Conservation (phyloP, 2,888 invertebrate species). For the Morpho deidamia region DNA sequence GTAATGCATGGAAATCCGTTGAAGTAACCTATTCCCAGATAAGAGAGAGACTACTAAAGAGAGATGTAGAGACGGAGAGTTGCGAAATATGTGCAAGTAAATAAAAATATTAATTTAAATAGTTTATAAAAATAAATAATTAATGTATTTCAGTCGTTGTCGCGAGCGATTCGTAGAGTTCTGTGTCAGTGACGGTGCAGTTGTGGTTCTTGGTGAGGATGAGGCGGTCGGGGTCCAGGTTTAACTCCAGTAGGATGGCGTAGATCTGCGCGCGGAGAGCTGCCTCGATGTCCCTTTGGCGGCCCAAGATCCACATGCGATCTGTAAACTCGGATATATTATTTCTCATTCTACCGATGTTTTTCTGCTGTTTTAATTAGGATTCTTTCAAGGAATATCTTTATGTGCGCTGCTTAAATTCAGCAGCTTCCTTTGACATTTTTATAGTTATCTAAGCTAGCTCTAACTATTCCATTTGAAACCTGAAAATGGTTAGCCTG, state of each 20-base stretch:
- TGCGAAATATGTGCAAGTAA: too few species aligned
- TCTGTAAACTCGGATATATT: constrained; percentile 55
- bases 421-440: too few species aligned
- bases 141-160: constrained; percentile 17
- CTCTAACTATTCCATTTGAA: constrained; percentile 84
- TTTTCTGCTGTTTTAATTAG: too few species aligned
- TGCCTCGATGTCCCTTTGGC: constrained; percentile 82
- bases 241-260: constrained; percentile 75
- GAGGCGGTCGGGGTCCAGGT: constrained; percentile 83
- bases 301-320: constrained; percentile 85
- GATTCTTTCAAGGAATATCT: too few species aligned
- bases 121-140: constrained; percentile 9
- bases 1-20: too few species aligned
- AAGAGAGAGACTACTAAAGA: too few species aligned
- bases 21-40: too few species aligned
- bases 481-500: constrained; percentile 82
- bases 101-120: neutral
- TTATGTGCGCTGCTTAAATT: too few species aligned
- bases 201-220: constrained; percentile 84
- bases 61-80: too few species aligned
- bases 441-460: too few species aligned
- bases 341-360: too few species aligned
- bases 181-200: constrained; percentile 52
- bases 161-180: constrained; percentile 1
- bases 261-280: constrained; percentile 81